phyloP scores from a whole-genome alignment of 2,797 vertebrate species.

The Chelonia mydas region DNA sequence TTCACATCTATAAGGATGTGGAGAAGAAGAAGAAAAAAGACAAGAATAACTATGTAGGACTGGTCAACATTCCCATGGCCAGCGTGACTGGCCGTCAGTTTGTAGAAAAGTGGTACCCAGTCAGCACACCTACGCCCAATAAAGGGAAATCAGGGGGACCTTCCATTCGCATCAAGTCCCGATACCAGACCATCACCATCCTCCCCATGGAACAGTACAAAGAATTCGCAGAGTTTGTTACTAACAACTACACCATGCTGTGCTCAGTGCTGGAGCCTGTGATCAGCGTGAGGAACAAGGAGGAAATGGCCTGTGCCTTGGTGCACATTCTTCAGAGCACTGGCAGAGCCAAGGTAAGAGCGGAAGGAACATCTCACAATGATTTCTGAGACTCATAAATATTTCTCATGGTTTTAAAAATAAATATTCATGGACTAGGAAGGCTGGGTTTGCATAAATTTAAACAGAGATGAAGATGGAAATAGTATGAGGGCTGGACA shows the following conservation, averaged over 20 bases:
- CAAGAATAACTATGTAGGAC: conserved; percentile 95
- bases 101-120: conserved; percentile 96
- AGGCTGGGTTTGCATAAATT: neutral
- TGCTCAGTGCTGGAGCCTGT: conserved; percentile 96
- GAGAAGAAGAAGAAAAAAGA: conserved; percentile 98
- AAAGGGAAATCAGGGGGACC: conserved; percentile 92
- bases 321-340: conserved; percentile 98
- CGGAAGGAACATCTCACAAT: neutral
- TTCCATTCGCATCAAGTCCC: conserved; percentile 94
- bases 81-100: conserved; percentile 91
- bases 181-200: conserved; percentile 94
- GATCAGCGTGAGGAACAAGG: conserved; percentile 96
- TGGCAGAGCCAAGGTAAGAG: conserved; percentile 92
- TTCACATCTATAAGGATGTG: conserved; percentile 94
- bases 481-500: neutral
- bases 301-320: conserved; percentile 95
- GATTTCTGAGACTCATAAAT: neutral
- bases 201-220: conserved; percentile 99
- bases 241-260: conserved; percentile 92
- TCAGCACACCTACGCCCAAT: conserved; percentile 93
- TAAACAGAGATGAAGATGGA: neutral
- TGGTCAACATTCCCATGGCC: conserved; percentile 93
- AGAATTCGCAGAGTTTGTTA: conserved; percentile 96
- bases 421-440: neutral
- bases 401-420: neutral